Conservation (phyloP, 2,113 vertebrate species). For the Austrofundulus limnaeus region DNA sequence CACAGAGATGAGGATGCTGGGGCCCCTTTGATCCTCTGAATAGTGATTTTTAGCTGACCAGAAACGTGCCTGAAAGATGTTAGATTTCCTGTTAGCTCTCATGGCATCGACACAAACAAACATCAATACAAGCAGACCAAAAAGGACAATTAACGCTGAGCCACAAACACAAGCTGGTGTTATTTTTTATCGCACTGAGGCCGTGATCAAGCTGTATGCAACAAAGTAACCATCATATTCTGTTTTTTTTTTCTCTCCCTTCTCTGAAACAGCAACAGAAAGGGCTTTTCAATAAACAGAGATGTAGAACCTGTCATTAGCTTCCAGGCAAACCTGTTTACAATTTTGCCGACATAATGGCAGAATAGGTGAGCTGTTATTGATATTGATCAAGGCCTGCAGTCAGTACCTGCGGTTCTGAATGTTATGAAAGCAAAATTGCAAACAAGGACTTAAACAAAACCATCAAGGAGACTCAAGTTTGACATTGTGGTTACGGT, state of each 20-base stretch:
- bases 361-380: conserved; percentile 62
- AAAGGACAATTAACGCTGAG: conserved; percentile 39
- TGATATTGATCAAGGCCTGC: conserved; percentile 66
- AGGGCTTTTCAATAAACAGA: conserved; percentile 46
- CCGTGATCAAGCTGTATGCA: conserved; percentile 51
- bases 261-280: conserved; percentile 39
- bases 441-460: conserved; percentile 6
- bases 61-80: conserved; percentile 36
- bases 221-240: conserved; percentile 50
- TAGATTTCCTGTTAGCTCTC: conserved; percentile 14
- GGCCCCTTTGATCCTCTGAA: conserved; percentile 50
- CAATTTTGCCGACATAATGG: conserved; percentile 50
- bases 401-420: conserved; percentile 48
- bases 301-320: conserved; percentile 54
- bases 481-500: conserved; percentile 3
- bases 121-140: conserved; percentile 37
- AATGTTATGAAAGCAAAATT: conserved; percentile 27
- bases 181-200: conserved; percentile 36
- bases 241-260: conserved; percentile 5
- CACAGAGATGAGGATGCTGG: conserved; percentile 39
- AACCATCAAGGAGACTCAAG: conserved; percentile 55
- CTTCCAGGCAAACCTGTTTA: conserved; percentile 51
- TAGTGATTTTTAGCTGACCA: conserved; percentile 57
- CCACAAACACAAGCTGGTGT: conserved; percentile 40
- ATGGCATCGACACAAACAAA: conserved; percentile 39